Percentiles rank a stretch among this genome's conserved stretches.
phyloP scores from a whole-genome alignment of 2,888 invertebrate species.

The Reticulitermes lucifugus region DNA sequence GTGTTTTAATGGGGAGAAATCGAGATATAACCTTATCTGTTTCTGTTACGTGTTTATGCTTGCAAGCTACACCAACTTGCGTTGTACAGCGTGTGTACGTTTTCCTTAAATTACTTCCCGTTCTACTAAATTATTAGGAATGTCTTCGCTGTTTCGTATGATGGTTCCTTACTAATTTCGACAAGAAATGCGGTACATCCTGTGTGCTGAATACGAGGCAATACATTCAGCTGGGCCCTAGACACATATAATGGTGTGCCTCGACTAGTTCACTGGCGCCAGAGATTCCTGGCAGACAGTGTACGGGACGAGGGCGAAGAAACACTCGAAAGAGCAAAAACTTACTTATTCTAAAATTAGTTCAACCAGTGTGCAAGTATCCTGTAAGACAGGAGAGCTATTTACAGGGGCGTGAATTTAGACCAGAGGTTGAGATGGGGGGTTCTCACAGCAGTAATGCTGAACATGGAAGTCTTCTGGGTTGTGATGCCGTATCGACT shows the following conservation, averaged over 20 bases:
- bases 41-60: neutral
- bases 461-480: too few relatives aligned
- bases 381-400: neutral
- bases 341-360: conserved; percentile 8
- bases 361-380: neutral
- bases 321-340: neutral
- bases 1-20: neutral
- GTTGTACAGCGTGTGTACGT: too few relatives aligned
- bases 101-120: neutral
- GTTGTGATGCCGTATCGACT: too few relatives aligned
- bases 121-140: neutral
- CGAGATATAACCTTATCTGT: neutral
- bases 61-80: neutral
- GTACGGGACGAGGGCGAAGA: neutral
- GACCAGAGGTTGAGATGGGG: neutral
- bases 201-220: neutral
- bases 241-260: conserved; percentile 13
- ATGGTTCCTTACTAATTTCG: conserved; percentile 12
- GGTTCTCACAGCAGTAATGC: too few relatives aligned
- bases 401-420: neutral
- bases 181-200: neutral
- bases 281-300: conserved; percentile 4
- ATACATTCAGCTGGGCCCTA: neutral
- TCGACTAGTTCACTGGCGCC: conserved; percentile 13
- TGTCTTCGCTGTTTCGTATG: neutral